Base-by-base conservation (phyloP, 2,797 vertebrate genomes). In the Parotocinclus haroldoi region DNA sequence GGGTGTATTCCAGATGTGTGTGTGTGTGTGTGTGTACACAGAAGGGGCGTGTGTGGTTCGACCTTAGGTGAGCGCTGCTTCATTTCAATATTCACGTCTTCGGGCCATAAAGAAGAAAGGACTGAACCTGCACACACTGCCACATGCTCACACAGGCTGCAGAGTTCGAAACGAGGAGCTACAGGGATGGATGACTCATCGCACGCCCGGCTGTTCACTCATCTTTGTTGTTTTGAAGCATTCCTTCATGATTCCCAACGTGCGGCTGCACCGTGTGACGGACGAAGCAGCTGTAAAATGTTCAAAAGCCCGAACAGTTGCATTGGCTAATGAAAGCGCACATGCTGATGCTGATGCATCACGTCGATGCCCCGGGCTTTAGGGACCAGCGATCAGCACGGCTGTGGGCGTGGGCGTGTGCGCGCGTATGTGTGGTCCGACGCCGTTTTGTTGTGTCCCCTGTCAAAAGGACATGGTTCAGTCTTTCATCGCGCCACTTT, bases 401-500 rank as follows among this genome's bases (percentile, higher is more conserved):
- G n/a, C n/a, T n/a, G n/a, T n/a, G 39, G 38, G 46, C 14, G 39
- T 16, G 11, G 50, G 46, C 16, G 10, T 38, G 58, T 60, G n/a
- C 2, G 7, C 7, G 53, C 11, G 11, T 56, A 42, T 69, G 75
- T 72, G 68, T 48, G 74, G 70, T 73, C 70, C 37, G 13, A 16
- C 45, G 74, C 60, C 39, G 56, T 57, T 61, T 67, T 53, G 48
- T 72, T 74, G 57, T 60, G 58, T 68, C 65, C 55, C 46, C 17
- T 46, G 49, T 65, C 66, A 72, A 39, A 53, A 63, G 55, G 60
- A 76, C 69, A 65, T 37, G 64, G 66, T 59, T 56, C 53, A 60
- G 42, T 68, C 71, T 76, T 63, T 83, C 62, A 54, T 63, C 58
- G 55, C 66, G 4, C 76, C 58, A 64, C 63, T 64, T 39, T 76